Evolutionary conservation across 1,140 invertebrate species (phyloP).

Genomic region (Grapholita molesta): DNA sequence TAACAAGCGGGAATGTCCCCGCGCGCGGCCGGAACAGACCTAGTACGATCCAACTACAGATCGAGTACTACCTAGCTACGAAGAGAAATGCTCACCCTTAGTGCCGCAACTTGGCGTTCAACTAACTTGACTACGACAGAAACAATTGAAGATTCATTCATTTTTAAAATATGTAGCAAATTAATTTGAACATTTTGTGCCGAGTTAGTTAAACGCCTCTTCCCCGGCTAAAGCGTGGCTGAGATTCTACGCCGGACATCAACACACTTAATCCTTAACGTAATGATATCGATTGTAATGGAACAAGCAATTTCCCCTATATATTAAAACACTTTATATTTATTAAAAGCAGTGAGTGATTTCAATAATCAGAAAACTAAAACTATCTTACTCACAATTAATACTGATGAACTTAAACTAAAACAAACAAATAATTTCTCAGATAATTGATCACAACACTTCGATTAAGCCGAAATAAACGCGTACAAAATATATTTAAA

Average conservation of each 20-base stretch:
- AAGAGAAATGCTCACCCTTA: conserved; percentile 25
- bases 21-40: conserved; percentile 28
- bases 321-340: conserved; percentile 12
- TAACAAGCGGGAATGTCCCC: no score
- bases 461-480: conserved; percentile 18
- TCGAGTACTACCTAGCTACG: conserved; percentile 34
- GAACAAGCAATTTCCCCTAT: conserved; percentile 15
- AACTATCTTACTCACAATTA: conserved; percentile 8
- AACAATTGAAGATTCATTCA: neutral
- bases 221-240: neutral
- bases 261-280: conserved; percentile 4
- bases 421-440: neutral
- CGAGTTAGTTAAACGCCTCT: neutral
- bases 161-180: neutral
- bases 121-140: neutral
- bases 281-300: conserved; percentile 17
- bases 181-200: neutral
- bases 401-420: conserved; percentile 13
- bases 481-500: conserved; percentile 18
- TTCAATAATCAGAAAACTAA: neutral
- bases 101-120: neutral
- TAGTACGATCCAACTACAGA: conserved; percentile 38
- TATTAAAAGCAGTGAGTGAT: conserved; percentile 15
- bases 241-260: conserved; percentile 5
- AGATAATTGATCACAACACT: conserved; percentile 31